Conservation (phyloP, 2,113 vertebrate species). For the Rattus norvegicus region GRCr8 NC_086038.1:5646001-5646500, state of each 20-base stretch:
- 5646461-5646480: neutral
- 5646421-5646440: neutral
- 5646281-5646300: neutral
- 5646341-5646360: neutral
- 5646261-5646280: neutral
- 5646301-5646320: neutral
- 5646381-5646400: neutral
- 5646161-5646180: neutral
- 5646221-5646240: neutral
- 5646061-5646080: no score
- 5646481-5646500: neutral
- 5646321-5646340: neutral
- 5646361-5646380: neutral
- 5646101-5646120: no score
- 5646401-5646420: neutral
- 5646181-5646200: no score
- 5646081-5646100: no score
- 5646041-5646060: no score
- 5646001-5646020: neutral
- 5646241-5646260: neutral
- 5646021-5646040: no score
- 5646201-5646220: neutral
- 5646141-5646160: neutral
- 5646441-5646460: neutral
- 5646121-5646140: neutral